Evolutionary conservation across 2,888 invertebrate genomes (phyloP).

Genomic region (Apotomis capreana): DNA sequence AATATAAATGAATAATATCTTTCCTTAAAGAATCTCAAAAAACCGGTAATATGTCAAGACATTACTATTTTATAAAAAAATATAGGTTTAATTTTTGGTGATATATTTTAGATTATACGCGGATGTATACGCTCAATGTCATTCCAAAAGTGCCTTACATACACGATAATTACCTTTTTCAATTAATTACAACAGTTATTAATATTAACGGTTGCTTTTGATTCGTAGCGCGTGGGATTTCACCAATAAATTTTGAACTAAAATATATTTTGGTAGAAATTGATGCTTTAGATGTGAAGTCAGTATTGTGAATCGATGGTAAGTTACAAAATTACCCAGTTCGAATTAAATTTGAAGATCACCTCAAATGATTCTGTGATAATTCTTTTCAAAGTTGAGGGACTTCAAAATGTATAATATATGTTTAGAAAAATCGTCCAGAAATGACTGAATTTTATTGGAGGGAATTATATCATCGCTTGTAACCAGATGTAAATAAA

Average conservation of each 20-base stretch:
- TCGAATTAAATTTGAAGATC: conserved; percentile 66
- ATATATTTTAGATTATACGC: conserved; percentile 54
- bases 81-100: conserved; percentile 54
- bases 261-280: conserved; percentile 53
- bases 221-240: conserved; percentile 44
- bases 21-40: conserved; percentile 58
- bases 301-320: conserved; percentile 38
- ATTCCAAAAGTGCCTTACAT: conserved; percentile 73
- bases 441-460: conserved; percentile 50
- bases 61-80: conserved; percentile 46
- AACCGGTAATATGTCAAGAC: conserved; percentile 62
- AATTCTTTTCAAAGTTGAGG: conserved; percentile 79
- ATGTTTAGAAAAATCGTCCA: conserved; percentile 41
- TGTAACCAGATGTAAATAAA: conserved; percentile 54
- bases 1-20: conserved; percentile 45
- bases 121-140: conserved; percentile 73
- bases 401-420: conserved; percentile 69
- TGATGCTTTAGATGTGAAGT: conserved; percentile 41
- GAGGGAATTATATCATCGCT: conserved; percentile 49
- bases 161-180: conserved; percentile 31
- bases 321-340: conserved; percentile 35
- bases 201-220: conserved; percentile 23
- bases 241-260: conserved; percentile 56
- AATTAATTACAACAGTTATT: conserved; percentile 34
- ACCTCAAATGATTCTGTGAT: conserved; percentile 82